These are phyloP conservation scores for Acanthornis magna DNA, from an alignment of 2,797 vertebrate species.

Conservation along the genomic window DNA sequence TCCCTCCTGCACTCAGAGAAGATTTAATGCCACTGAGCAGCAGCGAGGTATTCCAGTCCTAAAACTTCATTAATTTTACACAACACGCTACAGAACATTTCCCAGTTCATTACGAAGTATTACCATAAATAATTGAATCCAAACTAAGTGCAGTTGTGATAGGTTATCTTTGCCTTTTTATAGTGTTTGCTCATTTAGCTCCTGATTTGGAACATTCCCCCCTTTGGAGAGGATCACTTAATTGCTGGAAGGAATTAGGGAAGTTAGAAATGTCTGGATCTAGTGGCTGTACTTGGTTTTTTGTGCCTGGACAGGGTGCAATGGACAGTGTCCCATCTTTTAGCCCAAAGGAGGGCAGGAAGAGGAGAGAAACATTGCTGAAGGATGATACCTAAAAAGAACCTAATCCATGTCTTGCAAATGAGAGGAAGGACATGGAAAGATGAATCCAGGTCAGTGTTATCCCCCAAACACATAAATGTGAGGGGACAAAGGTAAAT, in stretches of 20 bases:
- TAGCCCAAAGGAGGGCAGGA: neutral
- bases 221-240: neutral
- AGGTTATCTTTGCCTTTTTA: constrained; percentile 20
- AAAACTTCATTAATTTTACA: constrained; percentile 70
- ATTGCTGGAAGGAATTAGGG: neutral
- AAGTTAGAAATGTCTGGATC: neutral
- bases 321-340: neutral
- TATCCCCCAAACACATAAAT: neutral
- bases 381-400: neutral
- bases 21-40: constrained; percentile 45
- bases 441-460: neutral
- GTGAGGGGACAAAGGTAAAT: neutral
- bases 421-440: neutral
- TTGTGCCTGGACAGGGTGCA: neutral
- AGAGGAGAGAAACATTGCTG: neutral
- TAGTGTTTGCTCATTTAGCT: constrained; percentile 10
- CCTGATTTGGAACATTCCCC: neutral
- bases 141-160: constrained; percentile 34
- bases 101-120: constrained; percentile 49
- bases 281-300: neutral
- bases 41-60: constrained; percentile 2
- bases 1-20: constrained; percentile 16
- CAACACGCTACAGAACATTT: constrained; percentile 6
- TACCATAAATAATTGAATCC: constrained; percentile 64
- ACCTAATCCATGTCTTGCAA: neutral